Evolutionary conservation across 2,888 invertebrate species (phyloP).

Genomic region (Thecophora atra): DNA sequence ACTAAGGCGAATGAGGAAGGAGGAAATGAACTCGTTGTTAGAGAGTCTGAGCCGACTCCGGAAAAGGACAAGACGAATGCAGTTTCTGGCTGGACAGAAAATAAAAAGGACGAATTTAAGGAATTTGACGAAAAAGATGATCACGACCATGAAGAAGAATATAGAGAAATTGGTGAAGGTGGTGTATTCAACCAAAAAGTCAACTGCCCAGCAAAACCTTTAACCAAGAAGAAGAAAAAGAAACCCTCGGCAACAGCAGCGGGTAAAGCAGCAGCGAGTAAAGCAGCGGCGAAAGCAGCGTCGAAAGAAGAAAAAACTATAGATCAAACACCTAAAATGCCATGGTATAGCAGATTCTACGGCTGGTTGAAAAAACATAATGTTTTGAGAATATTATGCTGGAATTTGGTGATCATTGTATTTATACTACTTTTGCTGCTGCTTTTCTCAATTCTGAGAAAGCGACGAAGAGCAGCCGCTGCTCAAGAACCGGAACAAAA

Average conservation of each 20-base stretch:
- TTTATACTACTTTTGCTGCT: slow-evolving; percentile 39
- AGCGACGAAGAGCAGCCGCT: slow-evolving; percentile 16
- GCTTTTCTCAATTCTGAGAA: slow-evolving; percentile 24
- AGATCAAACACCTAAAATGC: slow-evolving; percentile 26
- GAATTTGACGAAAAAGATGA: slow-evolving; percentile 3
- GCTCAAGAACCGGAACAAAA: background rate
- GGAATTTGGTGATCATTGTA: slow-evolving; percentile 32
- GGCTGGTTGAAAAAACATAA: slow-evolving; percentile 18
- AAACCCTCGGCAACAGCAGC: slow-evolving; percentile 14
- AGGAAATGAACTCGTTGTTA: slow-evolving; percentile 29
- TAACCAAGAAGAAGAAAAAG: slow-evolving; percentile 24
- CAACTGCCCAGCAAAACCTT: slow-evolving; percentile 25
- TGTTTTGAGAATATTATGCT: slow-evolving; percentile 35
- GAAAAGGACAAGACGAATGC: slow-evolving; percentile 8
- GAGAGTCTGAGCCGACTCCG: background rate
- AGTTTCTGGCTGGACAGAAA: slow-evolving; percentile 3
- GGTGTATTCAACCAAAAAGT: slow-evolving; percentile 18
- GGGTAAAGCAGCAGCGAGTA: too few relatives aligned
- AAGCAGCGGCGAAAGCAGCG: too few relatives aligned
- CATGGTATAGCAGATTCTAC: background rate
- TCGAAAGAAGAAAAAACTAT: background rate
- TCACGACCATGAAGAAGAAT: slow-evolving; percentile 18
- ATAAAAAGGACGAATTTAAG: slow-evolving; percentile 20
- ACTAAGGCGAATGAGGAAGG: slow-evolving; percentile 26
- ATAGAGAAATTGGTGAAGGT: slow-evolving; percentile 21